These are phyloP conservation scores for Amphibalanus amphitrite DNA, from an alignment of 1,140 invertebrate genomes.

Conservation along the genomic window DNA sequence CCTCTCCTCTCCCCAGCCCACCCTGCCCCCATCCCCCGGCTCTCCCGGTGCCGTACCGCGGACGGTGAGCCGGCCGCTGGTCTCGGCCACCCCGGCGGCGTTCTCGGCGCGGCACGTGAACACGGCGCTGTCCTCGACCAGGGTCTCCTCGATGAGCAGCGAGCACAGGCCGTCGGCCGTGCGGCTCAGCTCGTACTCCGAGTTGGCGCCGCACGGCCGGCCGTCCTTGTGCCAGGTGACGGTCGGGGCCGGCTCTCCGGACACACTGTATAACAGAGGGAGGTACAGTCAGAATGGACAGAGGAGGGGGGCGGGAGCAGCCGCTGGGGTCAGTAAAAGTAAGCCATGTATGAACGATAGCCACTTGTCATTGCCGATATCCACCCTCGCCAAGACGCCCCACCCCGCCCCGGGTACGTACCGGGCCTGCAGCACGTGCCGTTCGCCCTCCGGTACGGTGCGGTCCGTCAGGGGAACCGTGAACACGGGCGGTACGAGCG, in stretches of 20 bases:
- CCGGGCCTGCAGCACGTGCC: conserved; percentile 2
- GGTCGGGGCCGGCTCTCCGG: conserved; percentile 21
- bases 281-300: background rate
- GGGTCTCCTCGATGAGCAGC: background rate
- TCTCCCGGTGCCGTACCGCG: no score
- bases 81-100: conserved; percentile 39
- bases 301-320: no score
- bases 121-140: conserved; percentile 67
- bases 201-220: conserved; percentile 36
- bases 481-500: conserved; percentile 35
- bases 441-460: conserved; percentile 40
- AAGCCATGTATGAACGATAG: no score
- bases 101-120: conserved; percentile 92
- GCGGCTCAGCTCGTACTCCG: conserved; percentile 26
- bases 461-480: conserved; percentile 40
- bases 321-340: no score
- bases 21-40: no score
- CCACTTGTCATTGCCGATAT: no score
- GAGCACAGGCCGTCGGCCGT: background rate
- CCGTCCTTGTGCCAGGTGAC: conserved; percentile 53
- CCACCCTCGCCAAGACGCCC: no score
- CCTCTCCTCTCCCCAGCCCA: no score
- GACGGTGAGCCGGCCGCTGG: background rate
- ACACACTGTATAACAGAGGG: no score
- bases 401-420: no score